Evolutionary conservation across 2,888 invertebrate genomes (phyloP).

Genomic region (Protophormia terraenovae): DNA sequence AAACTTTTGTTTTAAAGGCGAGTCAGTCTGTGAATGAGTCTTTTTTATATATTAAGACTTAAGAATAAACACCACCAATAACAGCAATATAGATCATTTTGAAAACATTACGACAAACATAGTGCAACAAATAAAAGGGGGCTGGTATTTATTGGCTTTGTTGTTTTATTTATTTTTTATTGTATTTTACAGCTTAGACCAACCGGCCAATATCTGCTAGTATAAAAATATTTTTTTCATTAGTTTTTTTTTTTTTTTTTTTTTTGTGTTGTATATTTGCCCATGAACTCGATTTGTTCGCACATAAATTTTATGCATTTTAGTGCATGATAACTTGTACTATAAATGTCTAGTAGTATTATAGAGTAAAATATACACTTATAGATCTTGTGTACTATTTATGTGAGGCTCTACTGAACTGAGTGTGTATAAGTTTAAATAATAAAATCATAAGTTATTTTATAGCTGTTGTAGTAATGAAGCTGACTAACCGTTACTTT

Average conservation of each 20-base stretch:
- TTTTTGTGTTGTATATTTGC: conserved; percentile 44
- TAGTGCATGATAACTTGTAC: conserved; percentile 54
- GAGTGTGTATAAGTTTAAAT: not conserved
- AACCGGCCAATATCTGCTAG: conserved; percentile 45
- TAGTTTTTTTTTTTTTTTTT: conserved; percentile 18
- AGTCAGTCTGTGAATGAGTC: conserved; percentile 23
- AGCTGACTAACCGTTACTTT: conserved; percentile 51
- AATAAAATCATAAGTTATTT: conserved; percentile 17
- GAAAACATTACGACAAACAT: conserved; percentile 31
- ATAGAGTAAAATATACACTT: not conserved
- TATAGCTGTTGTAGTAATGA: not conserved
- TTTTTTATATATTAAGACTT: conserved; percentile 9
- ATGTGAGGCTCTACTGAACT: not conserved
- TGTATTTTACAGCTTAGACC: conserved; percentile 32
- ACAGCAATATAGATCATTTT: conserved; percentile 48
- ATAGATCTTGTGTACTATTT: conserved; percentile 5
- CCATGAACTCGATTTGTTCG: conserved; percentile 67
- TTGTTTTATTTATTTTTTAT: not conserved
- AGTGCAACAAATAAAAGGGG: conserved; percentile 53
- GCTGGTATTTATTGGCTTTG: conserved; percentile 51
- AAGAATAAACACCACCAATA: conserved; percentile 44
- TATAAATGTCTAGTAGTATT: conserved; percentile 46
- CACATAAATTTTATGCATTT: conserved; percentile 60
- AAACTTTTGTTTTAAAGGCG: conserved; percentile 17
- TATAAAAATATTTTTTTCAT: not conserved